Conservation (phyloP, 2,797 vertebrate genomes). For the Ambastaia sidthimunki region DNA sequence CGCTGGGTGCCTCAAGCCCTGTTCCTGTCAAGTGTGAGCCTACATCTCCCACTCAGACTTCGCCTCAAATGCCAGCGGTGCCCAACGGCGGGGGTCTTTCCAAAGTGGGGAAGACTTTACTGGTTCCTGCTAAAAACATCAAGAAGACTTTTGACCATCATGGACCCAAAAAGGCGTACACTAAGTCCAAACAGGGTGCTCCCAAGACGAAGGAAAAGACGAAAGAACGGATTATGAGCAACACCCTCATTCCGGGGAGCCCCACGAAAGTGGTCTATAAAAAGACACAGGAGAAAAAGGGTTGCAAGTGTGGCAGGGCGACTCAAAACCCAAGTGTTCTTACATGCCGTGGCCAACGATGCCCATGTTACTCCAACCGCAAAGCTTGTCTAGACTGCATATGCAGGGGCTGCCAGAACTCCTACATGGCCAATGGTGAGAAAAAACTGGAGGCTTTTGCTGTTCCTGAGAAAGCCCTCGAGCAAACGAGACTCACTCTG, state of each 20-base stretch:
- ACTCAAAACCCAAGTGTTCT: slow-evolving; percentile 99
- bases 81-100: slow-evolving; percentile 92
- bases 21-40: slow-evolving; percentile 86
- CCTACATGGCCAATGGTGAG: slow-evolving; percentile 99
- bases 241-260: slow-evolving; percentile 86
- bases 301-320: slow-evolving; percentile 98
- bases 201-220: slow-evolving; percentile 92
- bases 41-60: slow-evolving; percentile 81
- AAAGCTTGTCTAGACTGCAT: slow-evolving; percentile 99
- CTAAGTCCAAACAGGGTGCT: slow-evolving; percentile 91
- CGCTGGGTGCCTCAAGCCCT: slow-evolving; percentile 82
- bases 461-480: slow-evolving; percentile 98
- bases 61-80: slow-evolving; percentile 82
- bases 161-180: slow-evolving; percentile 91
- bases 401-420: slow-evolving; percentile 99
- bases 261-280: slow-evolving; percentile 98
- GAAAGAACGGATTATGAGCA: slow-evolving; percentile 87
- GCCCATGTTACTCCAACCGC: slow-evolving; percentile 99
- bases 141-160: slow-evolving; percentile 93
- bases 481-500: slow-evolving; percentile 97
- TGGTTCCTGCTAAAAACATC: slow-evolving; percentile 88
- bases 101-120: slow-evolving; percentile 92
- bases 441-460: slow-evolving; percentile 99
- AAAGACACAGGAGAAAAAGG: slow-evolving; percentile 98
- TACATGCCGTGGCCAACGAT: slow-evolving; percentile 98